Conservation (phyloP, 2,113 vertebrate species). For the Tupaia tana region DNA sequence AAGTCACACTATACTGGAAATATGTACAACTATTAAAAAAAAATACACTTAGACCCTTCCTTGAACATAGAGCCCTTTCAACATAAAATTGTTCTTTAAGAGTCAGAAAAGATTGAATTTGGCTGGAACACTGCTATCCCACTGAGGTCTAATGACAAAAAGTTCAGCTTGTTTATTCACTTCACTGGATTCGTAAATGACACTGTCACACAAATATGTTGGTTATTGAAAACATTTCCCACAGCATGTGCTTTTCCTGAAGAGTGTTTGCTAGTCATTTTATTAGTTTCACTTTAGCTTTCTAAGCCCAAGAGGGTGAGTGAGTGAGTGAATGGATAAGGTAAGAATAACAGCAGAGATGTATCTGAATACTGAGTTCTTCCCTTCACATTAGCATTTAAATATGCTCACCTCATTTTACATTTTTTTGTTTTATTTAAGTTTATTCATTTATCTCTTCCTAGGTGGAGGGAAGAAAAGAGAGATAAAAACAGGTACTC, state of each 20-base stretch:
- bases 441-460: no score
- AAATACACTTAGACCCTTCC: neutral
- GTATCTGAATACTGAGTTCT: neutral
- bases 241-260: constrained; percentile 28
- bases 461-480: no score
- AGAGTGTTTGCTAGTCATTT: constrained; percentile 29
- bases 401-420: neutral
- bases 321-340: neutral
- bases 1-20: no score
- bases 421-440: no score
- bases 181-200: constrained; percentile 38
- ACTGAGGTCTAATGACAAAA: constrained; percentile 42
- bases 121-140: constrained; percentile 49
- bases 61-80: constrained; percentile 48
- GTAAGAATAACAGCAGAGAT: neutral
- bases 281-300: constrained; percentile 47
- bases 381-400: neutral
- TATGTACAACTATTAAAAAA: no score
- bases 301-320: constrained; percentile 19
- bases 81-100: constrained; percentile 59
- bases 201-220: constrained; percentile 51
- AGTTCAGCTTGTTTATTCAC: constrained; percentile 49
- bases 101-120: constrained; percentile 55
- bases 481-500: no score
- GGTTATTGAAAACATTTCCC: constrained; percentile 57